A percentile compares a stretch with the other conserved stretches of the same genome.
These are phyloP conservation scores for Drosophila vallismaia DNA, from an alignment of 2,888 invertebrate species.

Conservation along the genomic window DNA sequence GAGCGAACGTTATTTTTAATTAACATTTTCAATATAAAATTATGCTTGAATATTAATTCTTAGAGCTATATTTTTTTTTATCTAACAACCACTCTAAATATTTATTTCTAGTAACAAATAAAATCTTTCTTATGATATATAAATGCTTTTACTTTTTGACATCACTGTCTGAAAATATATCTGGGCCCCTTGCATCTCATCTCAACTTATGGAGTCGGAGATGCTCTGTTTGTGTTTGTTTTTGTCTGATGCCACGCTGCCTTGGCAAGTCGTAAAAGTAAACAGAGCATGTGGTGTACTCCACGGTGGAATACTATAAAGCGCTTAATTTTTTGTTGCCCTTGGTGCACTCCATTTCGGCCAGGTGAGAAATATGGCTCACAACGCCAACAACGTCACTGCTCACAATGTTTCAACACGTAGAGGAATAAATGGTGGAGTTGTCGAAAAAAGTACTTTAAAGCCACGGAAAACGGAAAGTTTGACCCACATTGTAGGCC, in stretches of 20 bases:
- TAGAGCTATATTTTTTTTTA: no score
- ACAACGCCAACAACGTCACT: not conserved
- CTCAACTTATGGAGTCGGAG: constrained; percentile 15
- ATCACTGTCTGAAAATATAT: not conserved
- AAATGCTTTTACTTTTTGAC: not conserved
- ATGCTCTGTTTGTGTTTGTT: constrained; percentile 33
- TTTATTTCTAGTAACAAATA: no score
- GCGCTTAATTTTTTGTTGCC: constrained; percentile 71
- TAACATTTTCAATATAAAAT: no score
- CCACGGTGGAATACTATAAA: constrained; percentile 64
- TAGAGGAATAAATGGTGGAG: constrained; percentile 9
- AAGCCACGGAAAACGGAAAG: not conserved
- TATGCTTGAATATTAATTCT: no score
- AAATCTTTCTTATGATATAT: not conserved
- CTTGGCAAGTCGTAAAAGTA: constrained; percentile 71
- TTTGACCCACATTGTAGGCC: constrained; percentile 36
- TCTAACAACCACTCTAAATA: no score
- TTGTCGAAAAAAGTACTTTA: constrained; percentile 1
- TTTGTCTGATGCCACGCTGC: constrained; percentile 37
- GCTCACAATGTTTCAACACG: constrained; percentile 1
- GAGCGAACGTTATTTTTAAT: no score
- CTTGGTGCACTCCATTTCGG: constrained; percentile 48
- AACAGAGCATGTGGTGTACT: constrained; percentile 74
- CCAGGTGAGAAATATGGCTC: constrained; percentile 72
- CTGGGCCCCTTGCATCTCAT: constrained; percentile 4